Conservation (phyloP, 2,797 vertebrate genomes). For the Sebastes nivosus region DNA sequence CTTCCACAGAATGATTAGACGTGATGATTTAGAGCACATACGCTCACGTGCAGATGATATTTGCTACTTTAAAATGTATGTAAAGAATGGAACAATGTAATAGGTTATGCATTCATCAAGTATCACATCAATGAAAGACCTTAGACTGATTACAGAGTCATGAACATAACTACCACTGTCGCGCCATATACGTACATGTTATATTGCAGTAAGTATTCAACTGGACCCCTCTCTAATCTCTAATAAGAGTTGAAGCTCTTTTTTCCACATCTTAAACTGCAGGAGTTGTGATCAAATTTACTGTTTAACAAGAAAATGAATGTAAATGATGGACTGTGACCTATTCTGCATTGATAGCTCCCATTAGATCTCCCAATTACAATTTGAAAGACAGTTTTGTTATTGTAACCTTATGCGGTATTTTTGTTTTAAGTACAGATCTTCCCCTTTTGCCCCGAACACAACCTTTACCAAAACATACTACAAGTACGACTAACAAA, state of each 20-base stretch:
- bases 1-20: constrained; percentile 27
- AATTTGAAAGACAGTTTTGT: constrained; percentile 51
- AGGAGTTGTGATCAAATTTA: constrained; percentile 65
- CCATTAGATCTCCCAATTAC: constrained; percentile 19
- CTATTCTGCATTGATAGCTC: constrained; percentile 25
- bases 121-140: constrained; percentile 10
- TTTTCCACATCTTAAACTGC: constrained; percentile 15
- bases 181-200: constrained; percentile 13
- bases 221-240: background rate
- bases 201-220: constrained; percentile 18
- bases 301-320: constrained; percentile 58
- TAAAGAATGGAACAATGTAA: background rate
- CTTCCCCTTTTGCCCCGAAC: background rate
- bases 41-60: constrained; percentile 6
- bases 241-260: background rate
- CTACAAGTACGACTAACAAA: background rate
- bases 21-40: constrained; percentile 16
- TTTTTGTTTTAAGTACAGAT: constrained; percentile 30
- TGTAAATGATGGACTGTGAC: constrained; percentile 58
- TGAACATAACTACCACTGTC: constrained; percentile 16
- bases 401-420: constrained; percentile 21
- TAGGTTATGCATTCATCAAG: constrained; percentile 7
- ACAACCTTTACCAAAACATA: background rate
- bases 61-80: constrained; percentile 35
- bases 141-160: constrained; percentile 7